These are phyloP conservation scores for Psittacara wagleri DNA, from an alignment of 2,113 vertebrate genomes.

Conservation along the genomic window DNA sequence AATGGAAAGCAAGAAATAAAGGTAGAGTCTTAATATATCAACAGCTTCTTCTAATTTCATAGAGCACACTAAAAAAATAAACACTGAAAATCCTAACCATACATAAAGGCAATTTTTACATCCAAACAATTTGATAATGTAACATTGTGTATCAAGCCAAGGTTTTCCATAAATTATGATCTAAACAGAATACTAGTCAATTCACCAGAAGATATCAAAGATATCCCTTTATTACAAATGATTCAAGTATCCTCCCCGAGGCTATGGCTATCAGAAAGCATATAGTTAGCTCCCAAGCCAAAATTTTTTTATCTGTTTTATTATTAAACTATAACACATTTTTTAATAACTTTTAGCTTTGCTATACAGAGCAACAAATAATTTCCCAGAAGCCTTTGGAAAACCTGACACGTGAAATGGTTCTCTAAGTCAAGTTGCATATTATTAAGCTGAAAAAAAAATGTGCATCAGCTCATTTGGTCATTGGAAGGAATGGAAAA, in stretches of 20 bases:
- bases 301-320: slow-evolving; percentile 67
- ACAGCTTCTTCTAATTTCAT: neutral
- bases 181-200: slow-evolving; percentile 69
- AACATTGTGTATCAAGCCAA: slow-evolving; percentile 25
- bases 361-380: slow-evolving; percentile 62
- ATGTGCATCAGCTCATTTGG: slow-evolving; percentile 43
- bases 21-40: neutral
- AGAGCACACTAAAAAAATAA: neutral
- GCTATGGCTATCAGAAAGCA: slow-evolving; percentile 70
- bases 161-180: slow-evolving; percentile 69
- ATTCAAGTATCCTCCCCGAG: slow-evolving; percentile 66
- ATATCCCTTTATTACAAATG: slow-evolving; percentile 66
- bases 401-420: slow-evolving; percentile 69
- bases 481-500: slow-evolving; percentile 54
- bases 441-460: slow-evolving; percentile 59
- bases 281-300: slow-evolving; percentile 65
- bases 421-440: slow-evolving; percentile 61
- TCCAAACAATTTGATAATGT: slow-evolving; percentile 32
- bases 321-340: slow-evolving; percentile 70
- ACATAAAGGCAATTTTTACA: slow-evolving; percentile 54
- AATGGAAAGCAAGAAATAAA: neutral
- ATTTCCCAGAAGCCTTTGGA: slow-evolving; percentile 68
- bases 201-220: slow-evolving; percentile 68
- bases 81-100: neutral
- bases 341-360: slow-evolving; percentile 75